These are phyloP conservation scores for Pseudorhombus dupliciocellatus DNA, from an alignment of 2,113 vertebrate species.

Conservation along the genomic window DNA sequence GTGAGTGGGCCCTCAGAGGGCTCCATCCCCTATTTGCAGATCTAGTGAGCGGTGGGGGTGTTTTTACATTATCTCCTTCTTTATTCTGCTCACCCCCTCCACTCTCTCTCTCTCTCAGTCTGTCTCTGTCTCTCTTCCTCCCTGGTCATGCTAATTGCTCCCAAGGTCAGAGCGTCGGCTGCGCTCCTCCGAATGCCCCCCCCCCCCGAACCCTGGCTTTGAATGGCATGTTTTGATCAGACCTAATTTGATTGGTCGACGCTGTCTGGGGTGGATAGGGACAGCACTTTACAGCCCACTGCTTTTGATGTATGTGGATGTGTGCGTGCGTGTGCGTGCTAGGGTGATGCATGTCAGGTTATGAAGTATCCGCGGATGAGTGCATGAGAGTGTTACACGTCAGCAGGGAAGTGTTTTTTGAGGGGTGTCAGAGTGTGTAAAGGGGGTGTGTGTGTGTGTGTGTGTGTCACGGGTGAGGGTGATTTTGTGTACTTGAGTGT, in stretches of 20 bases:
- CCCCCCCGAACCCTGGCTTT: constrained; percentile 57
- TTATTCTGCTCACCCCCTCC: constrained; percentile 58
- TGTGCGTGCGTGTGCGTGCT: constrained; percentile 66
- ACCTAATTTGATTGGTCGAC: constrained; percentile 83
- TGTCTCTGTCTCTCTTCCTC: constrained; percentile 68
- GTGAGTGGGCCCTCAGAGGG: constrained; percentile 64
- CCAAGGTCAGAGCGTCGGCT: constrained; percentile 79
- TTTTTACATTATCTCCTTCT: constrained; percentile 63
- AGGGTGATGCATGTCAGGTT: constrained; percentile 79
- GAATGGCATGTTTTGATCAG: constrained; percentile 84
- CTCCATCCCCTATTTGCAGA: constrained; percentile 63
- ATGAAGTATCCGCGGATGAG: constrained; percentile 75
- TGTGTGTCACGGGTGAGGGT: constrained; percentile 66
- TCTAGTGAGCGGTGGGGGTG: constrained; percentile 54
- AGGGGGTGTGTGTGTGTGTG: constrained; percentile 49
- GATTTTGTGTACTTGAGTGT: constrained; percentile 75
- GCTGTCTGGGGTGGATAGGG: constrained; percentile 75
- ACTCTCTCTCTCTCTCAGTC: constrained; percentile 12
- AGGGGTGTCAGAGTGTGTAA: constrained; percentile 76
- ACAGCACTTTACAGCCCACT: constrained; percentile 77
- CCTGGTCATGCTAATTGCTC: constrained; percentile 83
- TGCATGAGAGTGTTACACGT: constrained; percentile 73
- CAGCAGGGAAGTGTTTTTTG: constrained; percentile 76
- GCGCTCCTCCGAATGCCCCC: constrained; percentile 55
- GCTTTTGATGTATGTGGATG: constrained; percentile 73